A percentile compares a stretch with the other conserved stretches of the same genome.
phyloP scores from a whole-genome alignment of 2,797 vertebrate species.

The Oryzias dopingdopingensis region DNA sequence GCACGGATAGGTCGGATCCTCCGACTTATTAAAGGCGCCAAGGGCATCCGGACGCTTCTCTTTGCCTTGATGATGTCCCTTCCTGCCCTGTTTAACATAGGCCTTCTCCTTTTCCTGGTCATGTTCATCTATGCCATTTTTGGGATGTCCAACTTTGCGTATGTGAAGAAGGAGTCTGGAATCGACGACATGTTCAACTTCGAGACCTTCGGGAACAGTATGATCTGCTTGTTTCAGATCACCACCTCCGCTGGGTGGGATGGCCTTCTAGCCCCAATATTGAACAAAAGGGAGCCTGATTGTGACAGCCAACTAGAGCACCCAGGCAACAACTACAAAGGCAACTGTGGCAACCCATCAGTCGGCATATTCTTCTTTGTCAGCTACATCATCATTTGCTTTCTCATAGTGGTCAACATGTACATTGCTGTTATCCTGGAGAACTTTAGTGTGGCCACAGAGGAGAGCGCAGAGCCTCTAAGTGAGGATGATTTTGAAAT shows the following conservation, averaged over 20 bases:
- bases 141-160: conserved; percentile 98
- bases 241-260: conserved; percentile 96
- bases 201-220: conserved; percentile 96
- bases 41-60: conserved; percentile 94
- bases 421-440: conserved; percentile 96
- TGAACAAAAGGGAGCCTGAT: conserved; percentile 89
- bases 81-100: conserved; percentile 95
- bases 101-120: conserved; percentile 94
- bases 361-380: conserved; percentile 95
- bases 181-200: conserved; percentile 99
- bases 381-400: conserved; percentile 97
- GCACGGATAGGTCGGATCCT: conserved; percentile 95
- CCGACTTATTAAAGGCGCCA: conserved; percentile 95
- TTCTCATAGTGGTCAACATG: conserved; percentile 97
- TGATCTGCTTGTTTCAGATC: conserved; percentile 97
- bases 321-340: conserved; percentile 85
- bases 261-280: conserved; percentile 86
- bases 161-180: conserved; percentile 89
- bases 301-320: conserved; percentile 87
- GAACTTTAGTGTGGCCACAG: conserved; percentile 96
- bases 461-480: conserved; percentile 93
- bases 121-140: conserved; percentile 99
- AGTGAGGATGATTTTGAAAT: conserved; percentile 97
- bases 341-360: conserved; percentile 91
- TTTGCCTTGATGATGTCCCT: conserved; percentile 99